Base-by-base conservation (phyloP, 1,140 invertebrate genomes). In the Drosophila lacteicornis region DNA sequence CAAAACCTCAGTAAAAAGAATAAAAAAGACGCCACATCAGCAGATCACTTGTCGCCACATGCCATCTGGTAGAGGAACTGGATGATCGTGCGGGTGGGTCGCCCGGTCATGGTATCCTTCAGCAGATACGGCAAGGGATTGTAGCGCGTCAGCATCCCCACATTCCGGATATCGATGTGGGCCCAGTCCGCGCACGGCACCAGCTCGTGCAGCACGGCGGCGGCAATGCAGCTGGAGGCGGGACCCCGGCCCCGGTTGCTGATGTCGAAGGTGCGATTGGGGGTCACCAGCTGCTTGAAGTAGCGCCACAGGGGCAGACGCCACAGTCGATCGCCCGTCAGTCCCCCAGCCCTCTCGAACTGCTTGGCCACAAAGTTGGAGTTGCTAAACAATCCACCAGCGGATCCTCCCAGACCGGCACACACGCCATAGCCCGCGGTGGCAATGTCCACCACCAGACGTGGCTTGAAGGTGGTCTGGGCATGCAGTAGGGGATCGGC, bases 401-500 rank as follows among this genome's bases (percentile, higher is more conserved):
- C 97, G 2, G 94, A 95, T 73, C 94, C 94, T 4, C 97, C 97
- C 9, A 98, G 92, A 7, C 96, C 95, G 33, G 69, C 66, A n/a
- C 68, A 91, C 15, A 92, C 87, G 43, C 91, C 92, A 7, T 68
- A 65, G 6, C 86, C 86, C 17, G 98, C 92, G 6, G 97, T 98
- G 22, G 97, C 97, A 79, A 98, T 93, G 83, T 97, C 96, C 13
- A 98, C 70, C 3, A 97, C 94, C 36, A 95, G 94, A 42, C 94
- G 94, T 1, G 96, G 96, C 51, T 96, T 94, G 77, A 95, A 92
- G 0, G 62, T 88, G 6, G 94, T 93, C 42, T 95, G 93, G 22
- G 96, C 95, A 92, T 98, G 98, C 73, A 95, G 96, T n/a, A 99
- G 92, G 6, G 97, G 97, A 94, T 99, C 98, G 5, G 97, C 97